Evolutionary conservation across 2,113 vertebrate genomes (phyloP).

Genomic region (Gavialis gangeticus): DNA sequence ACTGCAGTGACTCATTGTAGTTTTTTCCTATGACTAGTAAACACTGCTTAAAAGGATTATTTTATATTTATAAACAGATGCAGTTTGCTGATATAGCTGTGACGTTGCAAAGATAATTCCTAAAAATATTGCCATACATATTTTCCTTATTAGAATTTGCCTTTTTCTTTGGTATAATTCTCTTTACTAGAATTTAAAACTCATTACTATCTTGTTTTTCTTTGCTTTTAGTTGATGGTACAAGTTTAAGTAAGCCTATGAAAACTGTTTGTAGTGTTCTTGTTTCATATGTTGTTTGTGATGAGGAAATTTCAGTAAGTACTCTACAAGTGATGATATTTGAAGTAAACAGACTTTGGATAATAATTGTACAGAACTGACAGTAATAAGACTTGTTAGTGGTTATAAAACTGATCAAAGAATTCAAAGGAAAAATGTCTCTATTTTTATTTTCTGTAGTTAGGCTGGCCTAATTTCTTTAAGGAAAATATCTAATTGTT

Average conservation of each 20-base stretch:
- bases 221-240: neutral
- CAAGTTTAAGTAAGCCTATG: neutral
- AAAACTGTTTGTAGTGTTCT: constrained; percentile 3
- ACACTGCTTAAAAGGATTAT: constrained; percentile 17
- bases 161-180: neutral
- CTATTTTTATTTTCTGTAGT: constrained; percentile 37
- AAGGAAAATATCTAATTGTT: constrained; percentile 61
- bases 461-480: neutral
- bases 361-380: constrained; percentile 41
- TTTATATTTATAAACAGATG: constrained; percentile 3
- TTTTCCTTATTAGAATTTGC: neutral
- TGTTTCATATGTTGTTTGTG: neutral
- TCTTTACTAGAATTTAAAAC: neutral
- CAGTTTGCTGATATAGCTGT: neutral
- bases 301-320: constrained; percentile 33
- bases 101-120: neutral
- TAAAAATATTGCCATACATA: neutral
- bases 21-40: neutral
- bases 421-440: constrained; percentile 39
- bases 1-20: neutral
- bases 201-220: neutral
- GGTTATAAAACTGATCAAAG: constrained; percentile 29
- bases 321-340: constrained; percentile 26
- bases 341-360: constrained; percentile 51
- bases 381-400: constrained; percentile 54